Conservation (phyloP, 2,113 vertebrate genomes). For the Gobius niger region DNA sequence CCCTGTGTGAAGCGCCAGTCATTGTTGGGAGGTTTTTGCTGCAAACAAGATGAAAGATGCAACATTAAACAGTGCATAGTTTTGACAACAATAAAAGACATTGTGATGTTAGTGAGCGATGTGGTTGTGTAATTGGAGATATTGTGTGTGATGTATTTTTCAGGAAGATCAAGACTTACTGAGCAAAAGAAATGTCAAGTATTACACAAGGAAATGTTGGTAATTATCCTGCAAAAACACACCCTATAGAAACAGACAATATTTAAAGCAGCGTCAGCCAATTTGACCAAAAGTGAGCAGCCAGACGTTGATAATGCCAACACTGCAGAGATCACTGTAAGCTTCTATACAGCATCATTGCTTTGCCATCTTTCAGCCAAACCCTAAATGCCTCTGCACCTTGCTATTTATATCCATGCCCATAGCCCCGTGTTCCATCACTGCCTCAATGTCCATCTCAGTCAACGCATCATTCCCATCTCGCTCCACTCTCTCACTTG, state of each 20-base stretch:
- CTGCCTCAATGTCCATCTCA: conserved; percentile 32
- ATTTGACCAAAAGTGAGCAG: not conserved
- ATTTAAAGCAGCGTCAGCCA: not conserved
- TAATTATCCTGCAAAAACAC: not conserved
- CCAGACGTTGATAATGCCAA: not conserved
- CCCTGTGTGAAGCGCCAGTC: conserved; percentile 98
- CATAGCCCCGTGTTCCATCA: conserved; percentile 39
- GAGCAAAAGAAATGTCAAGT: not conserved
- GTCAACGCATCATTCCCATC: conserved; percentile 44
- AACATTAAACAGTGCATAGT: conserved; percentile 39
- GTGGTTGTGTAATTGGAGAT: not conserved
- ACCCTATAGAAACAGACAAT: not conserved
- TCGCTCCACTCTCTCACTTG: conserved; percentile 52
- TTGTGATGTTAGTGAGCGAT: not conserved
- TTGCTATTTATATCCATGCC: conserved; percentile 44
- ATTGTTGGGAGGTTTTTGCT: conserved; percentile 96
- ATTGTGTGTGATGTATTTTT: not conserved
- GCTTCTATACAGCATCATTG: conserved; percentile 19
- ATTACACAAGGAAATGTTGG: no score
- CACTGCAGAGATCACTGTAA: not conserved
- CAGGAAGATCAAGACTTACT: not conserved
- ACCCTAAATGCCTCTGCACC: conserved; percentile 10
- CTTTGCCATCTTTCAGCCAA: not conserved
- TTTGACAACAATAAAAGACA: conserved; percentile 3
- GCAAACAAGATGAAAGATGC: conserved; percentile 66